These are phyloP conservation scores for Triops cancriformis DNA, from an alignment of 1,140 invertebrate genomes.

Conservation along the genomic window DNA sequence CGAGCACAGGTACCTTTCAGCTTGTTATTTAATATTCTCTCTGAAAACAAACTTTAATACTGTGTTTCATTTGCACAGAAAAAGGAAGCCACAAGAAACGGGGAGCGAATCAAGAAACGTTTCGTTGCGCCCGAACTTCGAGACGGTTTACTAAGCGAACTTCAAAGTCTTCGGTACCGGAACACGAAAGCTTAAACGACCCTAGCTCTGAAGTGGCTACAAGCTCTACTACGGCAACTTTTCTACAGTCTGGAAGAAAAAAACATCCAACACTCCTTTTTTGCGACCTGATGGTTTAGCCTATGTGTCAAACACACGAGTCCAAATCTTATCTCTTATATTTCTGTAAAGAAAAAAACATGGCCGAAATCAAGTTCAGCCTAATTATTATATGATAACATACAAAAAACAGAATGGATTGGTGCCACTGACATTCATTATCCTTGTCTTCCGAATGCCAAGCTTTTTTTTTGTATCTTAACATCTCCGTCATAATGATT, in stretches of 20 bases:
- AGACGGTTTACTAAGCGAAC: neutral
- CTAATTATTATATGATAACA: neutral
- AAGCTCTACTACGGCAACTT: neutral
- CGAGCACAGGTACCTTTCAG: neutral
- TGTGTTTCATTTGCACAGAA: neutral
- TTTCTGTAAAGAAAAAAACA: neutral
- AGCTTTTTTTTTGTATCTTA: neutral
- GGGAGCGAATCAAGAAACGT: neutral
- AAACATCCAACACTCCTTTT: conserved; percentile 1
- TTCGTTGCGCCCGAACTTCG: neutral
- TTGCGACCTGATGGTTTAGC: conserved; percentile 7
- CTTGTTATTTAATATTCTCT: neutral
- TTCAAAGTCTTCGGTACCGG: neutral
- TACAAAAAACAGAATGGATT: neutral
- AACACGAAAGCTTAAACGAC: neutral
- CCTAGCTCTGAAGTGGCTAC: neutral
- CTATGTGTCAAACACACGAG: conserved; percentile 13
- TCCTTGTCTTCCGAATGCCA: conserved; percentile 12
- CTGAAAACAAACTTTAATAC: neutral
- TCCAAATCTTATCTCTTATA: neutral
- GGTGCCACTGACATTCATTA: conserved; percentile 6
- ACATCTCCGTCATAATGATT: neutral
- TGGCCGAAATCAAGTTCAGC: neutral
- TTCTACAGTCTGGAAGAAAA: neutral
- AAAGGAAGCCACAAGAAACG: neutral